Percentiles rank a stretch among this genome's conserved stretches.
Evolutionary conservation across 1,140 invertebrate species (phyloP).

Genomic region (Rhyzopertha dominica): DNA sequence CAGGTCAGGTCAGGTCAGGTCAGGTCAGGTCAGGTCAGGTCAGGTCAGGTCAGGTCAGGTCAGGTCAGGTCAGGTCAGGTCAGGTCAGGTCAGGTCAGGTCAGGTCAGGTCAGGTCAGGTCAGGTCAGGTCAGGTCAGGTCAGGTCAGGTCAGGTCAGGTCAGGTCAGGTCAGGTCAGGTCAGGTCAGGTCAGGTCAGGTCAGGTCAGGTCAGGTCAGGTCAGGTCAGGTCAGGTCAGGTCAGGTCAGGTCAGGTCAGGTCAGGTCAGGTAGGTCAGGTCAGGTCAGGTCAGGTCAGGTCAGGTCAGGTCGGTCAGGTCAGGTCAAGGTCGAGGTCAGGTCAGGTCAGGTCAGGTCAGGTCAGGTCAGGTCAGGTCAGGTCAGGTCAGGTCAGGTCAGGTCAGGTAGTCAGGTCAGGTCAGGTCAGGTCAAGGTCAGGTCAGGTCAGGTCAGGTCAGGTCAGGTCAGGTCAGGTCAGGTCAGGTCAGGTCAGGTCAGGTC

Average conservation of each 20-base stretch:
- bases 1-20: constrained; percentile 20
- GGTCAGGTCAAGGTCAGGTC: constrained; percentile 9
- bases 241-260: constrained; percentile 17
- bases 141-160: constrained; percentile 18
- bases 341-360: constrained; percentile 16
- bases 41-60: constrained; percentile 21
- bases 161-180: constrained; percentile 16
- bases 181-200: constrained; percentile 23
- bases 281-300: constrained; percentile 20
- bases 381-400: constrained; percentile 19
- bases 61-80: constrained; percentile 22
- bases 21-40: constrained; percentile 19
- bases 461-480: constrained; percentile 19
- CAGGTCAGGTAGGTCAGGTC: constrained; percentile 12
- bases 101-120: constrained; percentile 19
- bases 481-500: constrained; percentile 22
- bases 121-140: constrained; percentile 20
- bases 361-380: neutral
- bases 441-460: constrained; percentile 16
- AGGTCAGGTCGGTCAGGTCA: constrained; percentile 18
- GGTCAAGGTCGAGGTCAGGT: constrained; percentile 21
- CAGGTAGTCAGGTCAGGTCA: constrained; percentile 16
- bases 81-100: constrained; percentile 21
- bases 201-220: constrained; percentile 19
- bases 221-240: constrained; percentile 20